phyloP scores from a whole-genome alignment of 2,797 vertebrate species.

The Intellagama lesueurii region DNA sequence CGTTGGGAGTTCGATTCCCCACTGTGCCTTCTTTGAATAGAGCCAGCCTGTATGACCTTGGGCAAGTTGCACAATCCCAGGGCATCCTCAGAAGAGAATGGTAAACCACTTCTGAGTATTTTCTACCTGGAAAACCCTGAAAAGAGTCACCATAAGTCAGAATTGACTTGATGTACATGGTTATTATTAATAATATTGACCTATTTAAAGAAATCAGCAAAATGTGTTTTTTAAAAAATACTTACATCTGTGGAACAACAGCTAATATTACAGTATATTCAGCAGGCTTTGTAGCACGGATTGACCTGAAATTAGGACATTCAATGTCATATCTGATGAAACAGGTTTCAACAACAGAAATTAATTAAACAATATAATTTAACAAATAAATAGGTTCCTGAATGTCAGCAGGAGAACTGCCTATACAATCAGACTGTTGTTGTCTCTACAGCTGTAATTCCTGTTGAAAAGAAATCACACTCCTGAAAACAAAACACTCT shows the following conservation, averaged over 20 bases:
- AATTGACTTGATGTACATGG: no score
- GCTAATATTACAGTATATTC: slow-evolving; percentile 91
- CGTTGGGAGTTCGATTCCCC: no score
- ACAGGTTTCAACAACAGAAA: slow-evolving; percentile 11
- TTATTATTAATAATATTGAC: no score
- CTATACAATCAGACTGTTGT: neutral
- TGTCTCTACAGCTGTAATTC: neutral
- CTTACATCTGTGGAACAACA: slow-evolving; percentile 89
- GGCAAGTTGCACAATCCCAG: no score
- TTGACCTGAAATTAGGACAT: slow-evolving; percentile 81
- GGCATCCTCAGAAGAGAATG: no score
- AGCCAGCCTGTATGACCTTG: no score
- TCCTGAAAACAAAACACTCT: neutral
- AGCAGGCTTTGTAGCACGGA: slow-evolving; percentile 89
- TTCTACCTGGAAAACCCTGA: no score
- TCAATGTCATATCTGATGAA: slow-evolving; percentile 36
- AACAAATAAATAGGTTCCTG: neutral
- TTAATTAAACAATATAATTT: neutral
- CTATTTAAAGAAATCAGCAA: slow-evolving; percentile 17
- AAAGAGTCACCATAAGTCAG: no score
- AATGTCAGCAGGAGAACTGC: neutral
- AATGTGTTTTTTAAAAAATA: slow-evolving; percentile 31
- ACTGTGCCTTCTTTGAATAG: no score
- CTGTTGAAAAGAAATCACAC: neutral
- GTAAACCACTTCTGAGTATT: no score